phyloP scores from a whole-genome alignment of 2,888 invertebrate genomes.

The Scrobipalpa atriplicella region DNA sequence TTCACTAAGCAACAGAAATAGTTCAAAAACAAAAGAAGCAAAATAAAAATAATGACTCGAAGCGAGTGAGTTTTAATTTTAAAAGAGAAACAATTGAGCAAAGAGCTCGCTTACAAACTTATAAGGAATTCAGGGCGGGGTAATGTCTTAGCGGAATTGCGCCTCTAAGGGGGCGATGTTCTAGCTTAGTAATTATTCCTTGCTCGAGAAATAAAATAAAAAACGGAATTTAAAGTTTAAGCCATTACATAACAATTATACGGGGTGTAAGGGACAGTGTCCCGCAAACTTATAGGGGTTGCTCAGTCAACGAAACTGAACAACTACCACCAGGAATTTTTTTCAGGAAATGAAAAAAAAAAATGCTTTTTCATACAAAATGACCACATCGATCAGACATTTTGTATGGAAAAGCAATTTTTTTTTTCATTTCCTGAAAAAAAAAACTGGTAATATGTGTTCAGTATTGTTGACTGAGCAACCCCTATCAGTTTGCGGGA shows the following conservation, averaged over 20 bases:
- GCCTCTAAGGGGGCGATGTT: not conserved
- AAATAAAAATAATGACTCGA: conserved; percentile 14
- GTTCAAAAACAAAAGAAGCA: not conserved
- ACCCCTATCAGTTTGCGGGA: too few relatives aligned
- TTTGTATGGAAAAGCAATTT: too few relatives aligned
- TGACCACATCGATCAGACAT: too few relatives aligned
- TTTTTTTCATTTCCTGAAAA: too few relatives aligned
- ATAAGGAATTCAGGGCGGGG: conserved; percentile 17
- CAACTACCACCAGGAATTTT: too few relatives aligned
- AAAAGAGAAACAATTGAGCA: conserved; percentile 23
- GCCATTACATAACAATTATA: not conserved
- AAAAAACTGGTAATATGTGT: too few relatives aligned
- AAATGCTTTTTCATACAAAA: too few relatives aligned
- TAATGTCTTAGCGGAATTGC: conserved; percentile 1
- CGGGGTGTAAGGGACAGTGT: too few relatives aligned
- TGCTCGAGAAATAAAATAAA: not conserved
- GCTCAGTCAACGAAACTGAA: too few relatives aligned
- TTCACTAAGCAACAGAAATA: not conserved
- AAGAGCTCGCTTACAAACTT: conserved; percentile 23
- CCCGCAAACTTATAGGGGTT: too few relatives aligned
- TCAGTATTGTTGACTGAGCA: too few relatives aligned
- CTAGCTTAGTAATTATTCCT: conserved; percentile 1
- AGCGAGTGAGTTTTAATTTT: conserved; percentile 21
- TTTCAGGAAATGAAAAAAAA: too few relatives aligned
- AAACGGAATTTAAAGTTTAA: not conserved